Base-by-base conservation (phyloP, 2,888 invertebrate genomes). In the Thalpophila matura region DNA sequence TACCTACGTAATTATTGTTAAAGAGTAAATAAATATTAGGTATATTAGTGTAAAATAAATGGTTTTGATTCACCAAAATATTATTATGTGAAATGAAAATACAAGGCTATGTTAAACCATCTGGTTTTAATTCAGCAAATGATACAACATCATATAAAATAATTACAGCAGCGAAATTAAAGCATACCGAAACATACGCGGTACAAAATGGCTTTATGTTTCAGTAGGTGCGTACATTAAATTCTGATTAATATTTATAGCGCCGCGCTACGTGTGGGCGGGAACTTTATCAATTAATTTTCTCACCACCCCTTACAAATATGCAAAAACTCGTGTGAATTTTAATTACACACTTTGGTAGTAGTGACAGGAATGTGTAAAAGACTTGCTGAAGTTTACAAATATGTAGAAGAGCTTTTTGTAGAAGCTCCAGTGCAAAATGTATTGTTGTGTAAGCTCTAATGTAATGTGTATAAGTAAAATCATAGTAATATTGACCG, bases 251-350 rank as follows among this genome's bases (percentile, higher is more conserved):
- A 87, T 87, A 87, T 86, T 86, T 84, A 87, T 84, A 63, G 64
- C 63, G 54, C 47, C 57, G 58, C 64, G 61, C 62, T 68, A 72
- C 77, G 80, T 77, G 82, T 77, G 71, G 70, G 66, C 75, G 73
- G 61, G 72, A 88, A 88, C 86, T 87, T 88, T 86, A 77, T 83
- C 85, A 86, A 88, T 88, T 88, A 89, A 86, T 87, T 85, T 80
- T 75, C 80, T 68, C 69, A 64, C 67, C 76, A 67, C 54, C 68
- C 53, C 61, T 63, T 68, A 77, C 77, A 80, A 80, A 82, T 82
- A 81, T 80, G 79, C 83, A 83, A 85, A 83, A 84, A 83, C 73
- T 77, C 74, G 57, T 61, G 42, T 67, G 46, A 71, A 60, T 46
- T 79, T 70, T 81, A 80, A 79, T 68, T 72, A 70, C 50, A 62